phyloP scores from a whole-genome alignment of 2,888 invertebrate genomes.

The Tinea pellionella region DNA sequence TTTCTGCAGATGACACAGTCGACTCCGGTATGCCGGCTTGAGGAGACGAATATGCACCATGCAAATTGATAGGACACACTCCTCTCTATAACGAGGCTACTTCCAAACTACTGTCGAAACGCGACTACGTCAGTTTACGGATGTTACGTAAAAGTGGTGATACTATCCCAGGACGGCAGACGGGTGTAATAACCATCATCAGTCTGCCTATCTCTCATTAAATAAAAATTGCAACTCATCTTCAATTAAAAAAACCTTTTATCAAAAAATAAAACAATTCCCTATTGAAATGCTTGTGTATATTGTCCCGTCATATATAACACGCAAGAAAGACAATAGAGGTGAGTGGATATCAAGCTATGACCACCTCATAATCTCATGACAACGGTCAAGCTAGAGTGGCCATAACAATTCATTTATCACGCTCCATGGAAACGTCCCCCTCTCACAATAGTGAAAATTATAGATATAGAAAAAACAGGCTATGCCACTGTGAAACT shows the following conservation, averaged over 20 bases:
- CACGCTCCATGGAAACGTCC: conserved; percentile 23
- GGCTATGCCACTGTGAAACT: too few species aligned
- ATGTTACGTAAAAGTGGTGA: too few species aligned
- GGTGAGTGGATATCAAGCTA: neutral
- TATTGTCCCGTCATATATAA: neutral
- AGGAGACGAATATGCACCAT: too few species aligned
- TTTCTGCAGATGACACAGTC: too few species aligned
- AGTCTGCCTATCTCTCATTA: too few species aligned
- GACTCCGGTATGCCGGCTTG: too few species aligned
- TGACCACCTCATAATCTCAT: conserved; percentile 33
- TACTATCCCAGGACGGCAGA: too few species aligned
- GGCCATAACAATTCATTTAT: conserved; percentile 37
- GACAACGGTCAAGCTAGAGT: conserved; percentile 31
- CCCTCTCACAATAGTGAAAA: neutral
- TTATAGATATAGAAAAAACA: neutral
- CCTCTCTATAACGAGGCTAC: too few species aligned
- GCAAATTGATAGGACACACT: too few species aligned
- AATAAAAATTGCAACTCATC: neutral
- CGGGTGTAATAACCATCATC: too few species aligned
- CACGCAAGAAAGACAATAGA: conserved; percentile 7
- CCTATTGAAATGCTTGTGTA: neutral
- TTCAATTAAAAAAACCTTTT: neutral
- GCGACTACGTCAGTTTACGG: too few species aligned
- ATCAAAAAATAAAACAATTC: neutral
- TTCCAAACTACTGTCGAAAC: too few species aligned